Evolutionary conservation across 2,797 vertebrate species (phyloP).

Genomic region (Onychomys leucogaster): DNA sequence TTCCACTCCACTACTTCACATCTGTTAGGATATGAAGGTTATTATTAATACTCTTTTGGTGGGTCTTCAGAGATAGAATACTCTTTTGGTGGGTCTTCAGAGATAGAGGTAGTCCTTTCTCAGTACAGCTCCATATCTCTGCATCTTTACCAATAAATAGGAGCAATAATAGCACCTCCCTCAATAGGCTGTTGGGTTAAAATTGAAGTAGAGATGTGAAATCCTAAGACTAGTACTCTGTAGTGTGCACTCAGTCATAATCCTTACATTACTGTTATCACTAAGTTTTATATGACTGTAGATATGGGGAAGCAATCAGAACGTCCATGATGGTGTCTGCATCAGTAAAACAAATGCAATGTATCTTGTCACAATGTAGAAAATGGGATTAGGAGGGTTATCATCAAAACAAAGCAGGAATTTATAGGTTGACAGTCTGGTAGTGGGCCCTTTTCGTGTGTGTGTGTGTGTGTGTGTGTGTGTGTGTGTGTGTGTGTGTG

Average conservation of each 20-base stretch:
- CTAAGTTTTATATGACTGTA: neutral
- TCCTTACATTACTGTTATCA: neutral
- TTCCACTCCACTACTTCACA: neutral
- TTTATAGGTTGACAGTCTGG: neutral
- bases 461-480: neutral
- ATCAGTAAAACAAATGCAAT: neutral
- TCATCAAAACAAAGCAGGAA: neutral
- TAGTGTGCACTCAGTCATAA: neutral
- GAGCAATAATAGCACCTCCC: neutral
- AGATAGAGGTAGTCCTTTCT: no score
- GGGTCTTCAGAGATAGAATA: neutral
- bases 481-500: neutral
- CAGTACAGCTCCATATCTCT: neutral
- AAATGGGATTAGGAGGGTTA: neutral
- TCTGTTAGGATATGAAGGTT: neutral
- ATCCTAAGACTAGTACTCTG: neutral
- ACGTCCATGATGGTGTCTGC: neutral
- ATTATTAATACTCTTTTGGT: neutral
- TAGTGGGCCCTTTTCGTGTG: neutral
- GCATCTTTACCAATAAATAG: conserved; percentile 6
- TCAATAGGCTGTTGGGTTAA: neutral
- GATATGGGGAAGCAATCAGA: neutral
- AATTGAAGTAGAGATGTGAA: neutral
- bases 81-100: neutral
- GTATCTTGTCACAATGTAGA: neutral